Evolutionary conservation across 2,888 invertebrate species (phyloP).

Genomic region (Papilio protenor): DNA sequence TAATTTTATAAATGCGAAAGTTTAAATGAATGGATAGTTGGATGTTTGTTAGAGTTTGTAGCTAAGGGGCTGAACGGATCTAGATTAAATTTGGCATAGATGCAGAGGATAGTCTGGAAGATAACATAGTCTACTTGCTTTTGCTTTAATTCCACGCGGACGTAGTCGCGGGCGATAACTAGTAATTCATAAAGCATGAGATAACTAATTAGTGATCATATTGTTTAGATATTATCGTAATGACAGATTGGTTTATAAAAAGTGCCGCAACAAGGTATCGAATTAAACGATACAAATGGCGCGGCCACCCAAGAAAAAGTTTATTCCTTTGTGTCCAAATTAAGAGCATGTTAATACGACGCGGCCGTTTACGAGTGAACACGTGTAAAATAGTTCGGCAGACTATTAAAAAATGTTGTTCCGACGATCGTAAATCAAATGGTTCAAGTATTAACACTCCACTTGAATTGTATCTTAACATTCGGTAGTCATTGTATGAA

Average conservation of each 20-base stretch:
- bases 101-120: no score
- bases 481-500: conserved; percentile 40
- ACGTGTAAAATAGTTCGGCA: conserved; percentile 50
- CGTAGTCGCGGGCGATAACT: no score
- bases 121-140: no score
- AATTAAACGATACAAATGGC: conserved; percentile 5
- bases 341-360: conserved; percentile 45
- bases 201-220: not conserved
- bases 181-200: no score
- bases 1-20: no score
- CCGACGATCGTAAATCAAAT: conserved; percentile 54
- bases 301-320: conserved; percentile 48
- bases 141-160: no score
- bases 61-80: no score
- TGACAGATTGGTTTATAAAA: conserved; percentile 11
- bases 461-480: conserved; percentile 46
- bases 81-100: no score
- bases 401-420: conserved; percentile 50
- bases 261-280: not conserved
- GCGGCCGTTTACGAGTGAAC: conserved; percentile 53
- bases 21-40: no score
- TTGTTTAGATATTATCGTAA: not conserved
- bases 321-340: conserved; percentile 49
- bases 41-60: no score
- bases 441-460: conserved; percentile 41